Base-by-base conservation (phyloP, 2,797 vertebrate genomes). In the Tauraco hartlaubi region DNA sequence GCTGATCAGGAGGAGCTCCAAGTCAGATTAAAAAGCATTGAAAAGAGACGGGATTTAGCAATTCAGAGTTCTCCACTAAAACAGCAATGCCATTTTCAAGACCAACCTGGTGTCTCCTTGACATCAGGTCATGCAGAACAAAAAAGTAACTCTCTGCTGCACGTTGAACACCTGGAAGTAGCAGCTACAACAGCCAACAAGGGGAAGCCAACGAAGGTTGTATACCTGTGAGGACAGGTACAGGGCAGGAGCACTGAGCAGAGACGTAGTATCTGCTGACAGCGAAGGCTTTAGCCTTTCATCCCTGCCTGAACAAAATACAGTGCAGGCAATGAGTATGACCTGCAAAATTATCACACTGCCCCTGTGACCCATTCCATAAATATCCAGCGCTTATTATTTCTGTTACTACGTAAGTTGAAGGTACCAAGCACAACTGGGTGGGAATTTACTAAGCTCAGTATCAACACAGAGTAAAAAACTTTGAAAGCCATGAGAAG, bases 271-370 rank as follows among this genome's bases (percentile, higher is more conserved):
- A 48, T 12, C 28, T 71, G 64, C 35, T 9, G 62, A 25, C 66
- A 63, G 49, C 6, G 2, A 43, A 44, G 35, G 64, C 6, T 79
- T 61, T 20, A 58, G 51, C 41, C 35, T 61, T 46, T 22, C 48
- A 29, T 12, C 41, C 54, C 55, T 83, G 29, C 76, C 76, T 55
- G 39, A 58, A 17, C 22, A 51, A 59, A 79, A 66, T 12, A 54
- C 1, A 26, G 15, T 2, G 0, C 58, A 85, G 59, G 68, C 28
- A 61, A 9, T 6, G 25, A 35, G 22, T 5, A 3, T 1, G 35
- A 37, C 17, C 43, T 54, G 39, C 2, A 51, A 58, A 69, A 62
- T 9, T 4, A 43, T 20, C 74, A 20, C 44, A 12, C 31, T 15
- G 44, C 8, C 35, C 79, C 49, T 55, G n/a, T 3, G 14, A 26